Evolutionary conservation across 2,113 vertebrate species (phyloP).

Genomic region (Pitta sordida): DNA sequence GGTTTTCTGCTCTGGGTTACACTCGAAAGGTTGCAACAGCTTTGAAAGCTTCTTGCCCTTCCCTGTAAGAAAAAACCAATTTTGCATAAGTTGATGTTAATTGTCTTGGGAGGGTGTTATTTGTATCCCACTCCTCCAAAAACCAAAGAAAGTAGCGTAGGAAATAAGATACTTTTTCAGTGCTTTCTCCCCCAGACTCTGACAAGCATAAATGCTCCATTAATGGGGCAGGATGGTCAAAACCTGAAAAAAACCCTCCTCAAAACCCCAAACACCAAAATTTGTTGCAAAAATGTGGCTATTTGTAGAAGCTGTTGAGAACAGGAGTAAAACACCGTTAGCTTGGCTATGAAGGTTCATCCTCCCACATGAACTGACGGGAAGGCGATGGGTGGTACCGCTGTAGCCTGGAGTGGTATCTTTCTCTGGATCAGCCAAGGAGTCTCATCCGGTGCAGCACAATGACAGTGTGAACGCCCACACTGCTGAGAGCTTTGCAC

Average conservation of each 20-base stretch:
- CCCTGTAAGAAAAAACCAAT: neutral
- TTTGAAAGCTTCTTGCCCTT: neutral
- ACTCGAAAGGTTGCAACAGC: neutral
- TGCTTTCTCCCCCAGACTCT: neutral
- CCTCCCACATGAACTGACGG: neutral
- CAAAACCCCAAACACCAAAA: neutral
- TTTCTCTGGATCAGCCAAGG: neutral
- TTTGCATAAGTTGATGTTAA: neutral
- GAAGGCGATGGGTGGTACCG: neutral
- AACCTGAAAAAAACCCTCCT: neutral
- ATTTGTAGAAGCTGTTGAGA: neutral
- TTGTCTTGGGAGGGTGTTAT: neutral
- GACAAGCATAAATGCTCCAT: neutral
- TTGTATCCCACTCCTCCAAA: neutral
- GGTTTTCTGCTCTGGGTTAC: neutral
- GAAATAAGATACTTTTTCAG: neutral
- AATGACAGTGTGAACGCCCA: neutral
- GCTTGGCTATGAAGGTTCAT: neutral
- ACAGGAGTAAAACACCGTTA: neutral
- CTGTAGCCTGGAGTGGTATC: neutral
- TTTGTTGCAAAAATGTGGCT: neutral
- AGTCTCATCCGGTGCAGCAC: neutral
- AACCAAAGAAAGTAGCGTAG: neutral
- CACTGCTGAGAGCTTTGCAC: neutral
- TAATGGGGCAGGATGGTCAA: neutral